phyloP scores from a whole-genome alignment of 2,113 vertebrate species.

The Odontophorus gujanensis region DNA sequence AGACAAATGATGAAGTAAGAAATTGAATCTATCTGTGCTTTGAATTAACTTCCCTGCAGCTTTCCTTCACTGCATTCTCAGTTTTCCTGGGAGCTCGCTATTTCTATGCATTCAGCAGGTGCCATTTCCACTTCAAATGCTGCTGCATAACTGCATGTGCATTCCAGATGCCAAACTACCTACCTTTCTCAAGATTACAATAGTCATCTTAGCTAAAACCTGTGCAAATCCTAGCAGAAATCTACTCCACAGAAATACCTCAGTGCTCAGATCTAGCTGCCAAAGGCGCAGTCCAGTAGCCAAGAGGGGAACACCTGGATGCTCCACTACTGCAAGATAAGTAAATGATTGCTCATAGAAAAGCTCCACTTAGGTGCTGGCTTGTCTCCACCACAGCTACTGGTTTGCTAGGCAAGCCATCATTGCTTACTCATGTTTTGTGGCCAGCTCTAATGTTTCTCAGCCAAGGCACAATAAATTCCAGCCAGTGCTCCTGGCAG shows the following conservation, averaged over 20 bases:
- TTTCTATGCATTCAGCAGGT: background rate
- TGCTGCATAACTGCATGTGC: background rate
- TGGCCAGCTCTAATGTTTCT: background rate
- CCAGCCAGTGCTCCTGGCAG: background rate
- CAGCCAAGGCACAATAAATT: background rate
- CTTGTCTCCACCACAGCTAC: background rate
- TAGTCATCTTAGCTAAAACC: background rate
- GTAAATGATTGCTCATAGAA: background rate
- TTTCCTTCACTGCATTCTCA: background rate
- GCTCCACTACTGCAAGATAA: background rate
- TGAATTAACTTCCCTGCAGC: background rate
- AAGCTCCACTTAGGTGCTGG: background rate
- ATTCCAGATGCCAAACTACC: background rate
- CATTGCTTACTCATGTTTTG: accelerated
- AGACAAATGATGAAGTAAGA: background rate
- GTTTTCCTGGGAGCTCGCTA: background rate
- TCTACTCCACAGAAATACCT: background rate
- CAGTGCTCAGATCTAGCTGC: background rate
- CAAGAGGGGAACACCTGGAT: background rate
- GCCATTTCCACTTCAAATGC: background rate
- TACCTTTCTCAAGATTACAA: background rate
- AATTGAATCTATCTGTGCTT: background rate
- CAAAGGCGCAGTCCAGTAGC: background rate
- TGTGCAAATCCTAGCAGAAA: background rate
- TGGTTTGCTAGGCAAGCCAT: background rate